Base-by-base conservation (phyloP, 2,888 invertebrate species). In the Chrysomela aeneicollis region DNA sequence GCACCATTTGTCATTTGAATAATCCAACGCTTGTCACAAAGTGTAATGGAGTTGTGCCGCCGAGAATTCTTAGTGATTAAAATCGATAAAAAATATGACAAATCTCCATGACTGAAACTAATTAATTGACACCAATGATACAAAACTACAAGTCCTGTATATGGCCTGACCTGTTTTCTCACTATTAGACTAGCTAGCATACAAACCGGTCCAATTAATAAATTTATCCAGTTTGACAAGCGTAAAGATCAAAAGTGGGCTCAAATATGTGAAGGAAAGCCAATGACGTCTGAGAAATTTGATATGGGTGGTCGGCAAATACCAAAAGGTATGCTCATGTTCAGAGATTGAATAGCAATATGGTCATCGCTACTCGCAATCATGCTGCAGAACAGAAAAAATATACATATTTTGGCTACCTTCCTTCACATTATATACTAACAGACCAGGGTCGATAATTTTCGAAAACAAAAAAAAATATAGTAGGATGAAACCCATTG, bases 221-320 rank as follows among this genome's bases (percentile, higher is more conserved):
- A 42, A 42, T 42, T 42, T 15, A 42, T 42, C 42, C 3, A 15
- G 42, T 42, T 35, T 42, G 42, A 42, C 42, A 42, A 42, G 10
- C 42, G 42, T 42, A 42, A 42, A 6, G 15, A 15, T 2, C 42
- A 42, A 4, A 42, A 42, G 42, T 12, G 12, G 35, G 2, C 35
- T 35, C 35, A 26, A 26, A 5, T 26, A 35, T 35, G 10, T 8
- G 32, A 35, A 35, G 10, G 42, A 42, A 15, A 42, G 42, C 42
- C 42, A 42, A 42, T 42, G 42, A 42, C 15, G 15, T 42, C 42
- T n/a, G 15, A 42, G 42, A 42, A 15, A 42, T 42, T 42, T 42
- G 42, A 42, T 42, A n/a, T 42, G 42, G 42, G 42, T 42, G 42
- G 42, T 42, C 42, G 42, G 42, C 42, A 15, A 42, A 42, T 42